Conservation (phyloP, 2,888 invertebrate species). For the Trissonchulus latispiculum region DNA sequence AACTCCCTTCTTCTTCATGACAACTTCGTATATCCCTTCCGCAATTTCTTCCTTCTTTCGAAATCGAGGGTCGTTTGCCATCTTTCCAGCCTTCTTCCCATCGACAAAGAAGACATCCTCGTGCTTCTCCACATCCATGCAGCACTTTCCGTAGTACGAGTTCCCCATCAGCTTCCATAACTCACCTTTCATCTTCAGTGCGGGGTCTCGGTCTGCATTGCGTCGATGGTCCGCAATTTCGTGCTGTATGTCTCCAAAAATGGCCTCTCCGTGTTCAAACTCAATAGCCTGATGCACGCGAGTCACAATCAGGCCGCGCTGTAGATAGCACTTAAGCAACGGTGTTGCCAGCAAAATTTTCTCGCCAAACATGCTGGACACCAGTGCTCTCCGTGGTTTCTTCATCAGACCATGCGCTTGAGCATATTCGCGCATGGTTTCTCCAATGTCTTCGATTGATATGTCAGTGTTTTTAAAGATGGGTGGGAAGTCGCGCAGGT, state of each 20-base stretch:
- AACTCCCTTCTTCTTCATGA: neutral
- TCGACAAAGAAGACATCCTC: neutral
- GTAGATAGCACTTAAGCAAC: neutral
- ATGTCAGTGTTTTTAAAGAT: constrained; percentile 1
- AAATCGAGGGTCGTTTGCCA: neutral
- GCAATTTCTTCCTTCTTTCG: neutral
- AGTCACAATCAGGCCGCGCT: neutral
- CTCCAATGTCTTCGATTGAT: neutral
- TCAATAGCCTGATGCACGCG: neutral
- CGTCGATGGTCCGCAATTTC: neutral
- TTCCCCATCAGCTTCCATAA: neutral
- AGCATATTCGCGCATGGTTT: neutral
- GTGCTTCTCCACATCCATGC: neutral
- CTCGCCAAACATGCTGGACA: neutral
- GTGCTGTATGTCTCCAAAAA: neutral
- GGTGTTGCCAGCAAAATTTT: neutral
- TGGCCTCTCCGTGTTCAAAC: neutral
- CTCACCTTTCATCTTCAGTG: neutral
- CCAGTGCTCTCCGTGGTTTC: neutral
- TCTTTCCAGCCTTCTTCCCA: neutral
- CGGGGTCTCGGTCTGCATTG: neutral
- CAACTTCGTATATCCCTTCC: neutral
- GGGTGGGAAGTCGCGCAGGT: neutral
- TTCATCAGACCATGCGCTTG: neutral
- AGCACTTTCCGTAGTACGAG: neutral